A percentile compares a stretch with the other conserved stretches of the same genome.
Evolutionary conservation across 2,888 invertebrate species (phyloP).

Genomic region (Enoplolaimus lenunculus): DNA sequence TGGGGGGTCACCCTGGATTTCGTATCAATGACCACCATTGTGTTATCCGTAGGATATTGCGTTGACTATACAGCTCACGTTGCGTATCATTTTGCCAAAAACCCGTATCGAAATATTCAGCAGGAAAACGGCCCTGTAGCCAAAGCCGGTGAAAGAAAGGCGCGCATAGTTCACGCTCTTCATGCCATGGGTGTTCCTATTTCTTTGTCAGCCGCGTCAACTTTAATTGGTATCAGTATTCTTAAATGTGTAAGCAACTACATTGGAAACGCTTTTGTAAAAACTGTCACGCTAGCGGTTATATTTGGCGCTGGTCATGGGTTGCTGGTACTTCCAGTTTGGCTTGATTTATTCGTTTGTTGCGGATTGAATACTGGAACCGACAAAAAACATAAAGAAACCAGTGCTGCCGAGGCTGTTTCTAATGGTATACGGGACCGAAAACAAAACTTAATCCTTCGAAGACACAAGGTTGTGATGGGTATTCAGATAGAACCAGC

Average conservation of each 20-base stretch:
- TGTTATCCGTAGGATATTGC: not conserved
- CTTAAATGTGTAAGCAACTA: not conserved
- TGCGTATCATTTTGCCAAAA: not conserved
- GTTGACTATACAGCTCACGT: constrained; percentile 11
- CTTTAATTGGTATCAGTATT: not conserved
- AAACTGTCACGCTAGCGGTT: not conserved
- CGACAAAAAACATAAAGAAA: no score
- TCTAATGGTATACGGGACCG: no score
- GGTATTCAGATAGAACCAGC: no score
- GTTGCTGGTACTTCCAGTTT: no score
- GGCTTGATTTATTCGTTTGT: no score
- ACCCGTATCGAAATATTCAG: not conserved
- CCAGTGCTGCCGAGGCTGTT: no score
- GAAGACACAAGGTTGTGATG: no score
- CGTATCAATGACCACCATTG: constrained; percentile 8
- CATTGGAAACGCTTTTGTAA: constrained; percentile 5
- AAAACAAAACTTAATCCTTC: no score
- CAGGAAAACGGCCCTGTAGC: no score
- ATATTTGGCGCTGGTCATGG: constrained; percentile 1
- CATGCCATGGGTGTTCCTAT: constrained; percentile 6
- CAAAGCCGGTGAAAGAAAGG: no score
- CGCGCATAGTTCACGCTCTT: no score
- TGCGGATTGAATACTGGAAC: no score
- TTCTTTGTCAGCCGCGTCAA: not conserved
- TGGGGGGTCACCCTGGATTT: constrained; percentile 12